Evolutionary conservation across 92 coral and sea anemone species (phyloP).

Genomic region (Epizoanthus rinbou): DNA sequence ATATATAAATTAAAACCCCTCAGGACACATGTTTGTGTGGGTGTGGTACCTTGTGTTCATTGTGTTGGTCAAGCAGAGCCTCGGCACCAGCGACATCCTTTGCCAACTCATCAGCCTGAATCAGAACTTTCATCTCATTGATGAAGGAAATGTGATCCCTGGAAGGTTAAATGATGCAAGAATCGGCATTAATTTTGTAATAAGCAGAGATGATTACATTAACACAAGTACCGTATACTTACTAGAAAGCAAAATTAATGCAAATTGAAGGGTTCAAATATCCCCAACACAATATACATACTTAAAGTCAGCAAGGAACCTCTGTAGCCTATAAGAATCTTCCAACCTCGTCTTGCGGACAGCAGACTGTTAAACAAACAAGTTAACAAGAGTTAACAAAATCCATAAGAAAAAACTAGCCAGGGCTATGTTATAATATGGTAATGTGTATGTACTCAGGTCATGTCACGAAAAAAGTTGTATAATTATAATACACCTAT

Average conservation of each 20-base stretch:
- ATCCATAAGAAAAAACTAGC: background rate
- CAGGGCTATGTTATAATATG: too few relatives aligned
- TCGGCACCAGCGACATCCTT: slow-evolving; percentile 99
- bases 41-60: slow-evolving; percentile 86
- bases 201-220: too few relatives aligned
- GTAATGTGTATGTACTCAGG: too few relatives aligned
- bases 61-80: slow-evolving; percentile 90
- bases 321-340: slow-evolving; percentile 90
- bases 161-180: background rate
- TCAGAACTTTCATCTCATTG: slow-evolving; percentile 95
- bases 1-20: too few relatives aligned
- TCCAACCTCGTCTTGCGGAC: slow-evolving; percentile 89
- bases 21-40: background rate
- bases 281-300: slow-evolving; percentile 8
- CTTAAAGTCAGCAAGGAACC: slow-evolving; percentile 91
- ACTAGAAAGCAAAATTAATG: background rate
- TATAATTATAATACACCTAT: background rate
- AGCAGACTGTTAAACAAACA: slow-evolving; percentile 69
- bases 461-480: background rate
- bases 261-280: background rate
- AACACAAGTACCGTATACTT: too few relatives aligned
- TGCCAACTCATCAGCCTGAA: slow-evolving; percentile 94
- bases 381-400: background rate
- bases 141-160: slow-evolving; percentile 97
- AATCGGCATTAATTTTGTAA: background rate